Evolutionary conservation across 2,888 invertebrate species (phyloP).

Genomic region (Tridacna crocea): DNA sequence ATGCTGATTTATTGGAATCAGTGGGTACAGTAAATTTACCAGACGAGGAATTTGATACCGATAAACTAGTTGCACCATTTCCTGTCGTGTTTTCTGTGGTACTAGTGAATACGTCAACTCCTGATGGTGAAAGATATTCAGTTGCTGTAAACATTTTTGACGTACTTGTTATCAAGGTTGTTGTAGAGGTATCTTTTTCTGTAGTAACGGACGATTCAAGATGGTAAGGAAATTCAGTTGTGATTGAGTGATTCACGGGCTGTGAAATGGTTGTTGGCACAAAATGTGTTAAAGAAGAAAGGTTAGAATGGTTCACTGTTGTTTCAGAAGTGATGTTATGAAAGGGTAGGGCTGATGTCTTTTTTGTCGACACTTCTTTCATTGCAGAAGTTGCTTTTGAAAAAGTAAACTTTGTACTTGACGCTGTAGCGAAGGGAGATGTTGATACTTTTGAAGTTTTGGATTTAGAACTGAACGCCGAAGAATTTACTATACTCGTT

Average conservation of each 20-base stretch:
- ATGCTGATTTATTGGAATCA: no score
- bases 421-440: no score
- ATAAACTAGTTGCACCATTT: no score
- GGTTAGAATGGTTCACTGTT: neutral
- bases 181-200: neutral
- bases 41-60: no score
- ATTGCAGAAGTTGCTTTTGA: no score
- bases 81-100: neutral
- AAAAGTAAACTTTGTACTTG: no score
- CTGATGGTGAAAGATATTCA: neutral
- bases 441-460: no score
- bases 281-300: neutral
- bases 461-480: no score
- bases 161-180: neutral
- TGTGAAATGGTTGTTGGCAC: neutral
- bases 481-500: neutral
- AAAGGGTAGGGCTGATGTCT: no score
- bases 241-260: neutral
- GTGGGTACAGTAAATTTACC: no score
- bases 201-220: neutral
- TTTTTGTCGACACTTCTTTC: no score
- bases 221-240: neutral
- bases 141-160: neutral
- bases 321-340: no score
- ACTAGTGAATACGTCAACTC: neutral